Conservation (phyloP, 2,113 vertebrate genomes). For the Odontesthes bonariensis region DNA sequence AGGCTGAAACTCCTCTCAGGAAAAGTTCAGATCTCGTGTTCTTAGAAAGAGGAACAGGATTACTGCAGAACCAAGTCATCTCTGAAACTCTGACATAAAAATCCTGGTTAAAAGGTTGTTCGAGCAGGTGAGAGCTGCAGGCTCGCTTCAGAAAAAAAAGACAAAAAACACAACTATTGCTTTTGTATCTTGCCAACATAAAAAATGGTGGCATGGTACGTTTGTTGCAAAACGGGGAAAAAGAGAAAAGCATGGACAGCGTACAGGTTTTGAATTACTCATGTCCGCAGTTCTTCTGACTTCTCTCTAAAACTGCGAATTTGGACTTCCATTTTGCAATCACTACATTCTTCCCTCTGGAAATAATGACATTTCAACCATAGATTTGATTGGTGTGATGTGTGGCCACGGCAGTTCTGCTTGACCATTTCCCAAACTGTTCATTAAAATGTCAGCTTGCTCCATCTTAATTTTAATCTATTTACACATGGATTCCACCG, state of each 20-base stretch:
- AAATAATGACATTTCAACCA: background rate
- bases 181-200: background rate
- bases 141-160: background rate
- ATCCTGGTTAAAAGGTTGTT: slow-evolving; percentile 5
- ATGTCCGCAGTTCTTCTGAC: too few species aligned
- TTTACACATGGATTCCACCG: background rate
- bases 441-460: too few species aligned
- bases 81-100: slow-evolving; percentile 12
- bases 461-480: background rate
- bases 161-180: slow-evolving; percentile 4
- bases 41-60: slow-evolving; percentile 34
- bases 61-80: background rate
- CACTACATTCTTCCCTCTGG: too few species aligned
- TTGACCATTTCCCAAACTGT: too few species aligned
- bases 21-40: slow-evolving; percentile 4
- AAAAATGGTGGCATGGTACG: background rate
- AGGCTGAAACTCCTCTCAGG: background rate
- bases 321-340: too few species aligned
- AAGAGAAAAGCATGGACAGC: background rate
- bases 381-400: background rate
- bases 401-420: too few species aligned
- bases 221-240: background rate
- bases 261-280: too few species aligned
- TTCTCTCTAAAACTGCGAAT: too few species aligned
- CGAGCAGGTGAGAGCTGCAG: background rate